phyloP scores from a whole-genome alignment of 2,888 invertebrate species.

The Cordilura impudica region DNA sequence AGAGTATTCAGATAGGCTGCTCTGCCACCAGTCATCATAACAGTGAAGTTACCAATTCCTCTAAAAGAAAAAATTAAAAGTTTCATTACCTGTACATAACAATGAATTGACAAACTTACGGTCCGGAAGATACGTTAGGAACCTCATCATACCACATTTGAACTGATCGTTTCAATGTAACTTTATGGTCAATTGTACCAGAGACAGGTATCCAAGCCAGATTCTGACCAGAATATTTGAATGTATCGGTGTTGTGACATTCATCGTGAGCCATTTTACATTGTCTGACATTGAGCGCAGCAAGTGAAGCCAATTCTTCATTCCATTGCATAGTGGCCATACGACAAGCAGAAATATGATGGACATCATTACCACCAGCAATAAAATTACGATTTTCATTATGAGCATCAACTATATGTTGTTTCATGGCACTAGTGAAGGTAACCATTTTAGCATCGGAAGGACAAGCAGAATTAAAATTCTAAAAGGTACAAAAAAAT shows the following conservation, averaged over 20 bases:
- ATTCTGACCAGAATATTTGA: conserved; percentile 70
- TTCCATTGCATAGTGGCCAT: conserved; percentile 73
- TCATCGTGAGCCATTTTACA: too few relatives aligned
- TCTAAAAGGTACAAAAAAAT: conserved; percentile 6
- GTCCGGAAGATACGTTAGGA: conserved; percentile 51
- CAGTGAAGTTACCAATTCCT: not conserved
- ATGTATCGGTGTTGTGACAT: conserved; percentile 69
- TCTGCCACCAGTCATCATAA: conserved; percentile 62
- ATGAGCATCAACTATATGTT: conserved; percentile 25
- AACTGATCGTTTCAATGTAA: not conserved
- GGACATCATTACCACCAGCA: conserved; percentile 47
- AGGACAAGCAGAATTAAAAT: conserved; percentile 31
- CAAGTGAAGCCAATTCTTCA: conserved; percentile 68
- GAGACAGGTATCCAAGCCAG: conserved; percentile 64
- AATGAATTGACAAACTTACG: not conserved
- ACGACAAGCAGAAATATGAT: conserved; percentile 65
- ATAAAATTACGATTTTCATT: conserved; percentile 57
- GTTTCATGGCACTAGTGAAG: not conserved
- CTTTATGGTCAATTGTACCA: not conserved
- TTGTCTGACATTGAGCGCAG: conserved; percentile 67
- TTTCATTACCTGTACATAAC: too few relatives aligned
- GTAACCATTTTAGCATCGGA: not conserved
- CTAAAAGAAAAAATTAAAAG: too few relatives aligned
- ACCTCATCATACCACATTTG: conserved; percentile 69
- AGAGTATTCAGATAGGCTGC: too few relatives aligned